phyloP scores from a whole-genome alignment of 2,797 vertebrate species.

The Aldrovandia affinis region DNA sequence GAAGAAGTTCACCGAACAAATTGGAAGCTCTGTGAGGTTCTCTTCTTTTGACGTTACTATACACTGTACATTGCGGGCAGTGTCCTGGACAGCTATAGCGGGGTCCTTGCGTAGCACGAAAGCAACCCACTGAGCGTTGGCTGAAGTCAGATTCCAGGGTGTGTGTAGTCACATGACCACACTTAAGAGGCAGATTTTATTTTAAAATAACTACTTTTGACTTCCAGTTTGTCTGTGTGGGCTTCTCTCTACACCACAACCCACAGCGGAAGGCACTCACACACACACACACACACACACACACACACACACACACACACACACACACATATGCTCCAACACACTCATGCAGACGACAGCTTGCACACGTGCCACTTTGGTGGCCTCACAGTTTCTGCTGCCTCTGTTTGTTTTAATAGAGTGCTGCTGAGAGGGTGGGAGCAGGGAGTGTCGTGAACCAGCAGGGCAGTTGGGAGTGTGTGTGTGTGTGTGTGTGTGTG shows the following conservation, averaged over 20 bases:
- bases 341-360: conserved; percentile 65
- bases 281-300: neutral
- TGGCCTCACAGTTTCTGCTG: conserved; percentile 56
- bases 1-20: neutral
- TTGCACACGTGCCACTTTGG: conserved; percentile 69
- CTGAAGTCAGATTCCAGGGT: neutral
- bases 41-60: neutral
- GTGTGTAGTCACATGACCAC: conserved; percentile 17
- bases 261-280: neutral
- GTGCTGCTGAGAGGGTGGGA: conserved; percentile 41
- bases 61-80: neutral
- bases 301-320: neutral
- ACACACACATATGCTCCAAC: conserved; percentile 40
- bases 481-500: conserved; percentile 32
- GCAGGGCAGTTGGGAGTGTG: conserved; percentile 2
- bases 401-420: conserved; percentile 65
- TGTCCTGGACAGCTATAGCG: neutral
- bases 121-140: neutral
- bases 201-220: conserved; percentile 19
- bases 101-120: neutral
- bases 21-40: neutral
- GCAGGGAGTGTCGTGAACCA: neutral
- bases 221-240: conserved; percentile 24
- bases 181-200: conserved; percentile 7
- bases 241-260: neutral